These are phyloP conservation scores for Reinhardtius hippoglossoides DNA, from an alignment of 2,113 vertebrate genomes.

Conservation along the genomic window DNA sequence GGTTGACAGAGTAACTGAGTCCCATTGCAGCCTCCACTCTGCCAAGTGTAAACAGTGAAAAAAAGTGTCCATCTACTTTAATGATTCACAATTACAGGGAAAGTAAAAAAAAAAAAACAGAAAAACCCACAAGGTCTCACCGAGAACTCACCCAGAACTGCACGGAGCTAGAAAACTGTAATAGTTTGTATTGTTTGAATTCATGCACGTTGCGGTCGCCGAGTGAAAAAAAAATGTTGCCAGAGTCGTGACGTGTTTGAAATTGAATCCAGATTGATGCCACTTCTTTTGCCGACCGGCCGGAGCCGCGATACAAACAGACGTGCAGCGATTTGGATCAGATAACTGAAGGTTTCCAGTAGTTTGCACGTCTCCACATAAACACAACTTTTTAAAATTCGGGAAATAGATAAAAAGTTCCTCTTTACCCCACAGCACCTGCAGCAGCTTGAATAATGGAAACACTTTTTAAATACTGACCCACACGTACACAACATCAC, in stretches of 20 bases:
- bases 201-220: conserved; percentile 21
- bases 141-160: background rate
- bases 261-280: conserved; percentile 17
- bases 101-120: background rate
- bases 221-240: background rate
- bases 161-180: background rate
- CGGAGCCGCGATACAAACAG: background rate
- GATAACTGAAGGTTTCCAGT: no score
- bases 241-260: no score
- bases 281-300: background rate
- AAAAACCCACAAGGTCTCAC: background rate
- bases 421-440: background rate
- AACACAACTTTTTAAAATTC: no score
- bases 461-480: background rate
- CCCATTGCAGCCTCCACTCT: background rate
- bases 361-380: no score
- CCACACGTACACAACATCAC: conserved; percentile 4
- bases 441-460: conserved; percentile 6
- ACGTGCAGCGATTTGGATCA: background rate
- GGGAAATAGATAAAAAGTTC: no score
- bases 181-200: conserved; percentile 6
- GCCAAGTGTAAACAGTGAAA: conserved; percentile 11
- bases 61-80: background rate
- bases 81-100: background rate
- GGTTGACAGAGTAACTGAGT: conserved; percentile 20